phyloP scores from a whole-genome alignment of 2,797 vertebrate species.

The Macropodus opercularis region DNA sequence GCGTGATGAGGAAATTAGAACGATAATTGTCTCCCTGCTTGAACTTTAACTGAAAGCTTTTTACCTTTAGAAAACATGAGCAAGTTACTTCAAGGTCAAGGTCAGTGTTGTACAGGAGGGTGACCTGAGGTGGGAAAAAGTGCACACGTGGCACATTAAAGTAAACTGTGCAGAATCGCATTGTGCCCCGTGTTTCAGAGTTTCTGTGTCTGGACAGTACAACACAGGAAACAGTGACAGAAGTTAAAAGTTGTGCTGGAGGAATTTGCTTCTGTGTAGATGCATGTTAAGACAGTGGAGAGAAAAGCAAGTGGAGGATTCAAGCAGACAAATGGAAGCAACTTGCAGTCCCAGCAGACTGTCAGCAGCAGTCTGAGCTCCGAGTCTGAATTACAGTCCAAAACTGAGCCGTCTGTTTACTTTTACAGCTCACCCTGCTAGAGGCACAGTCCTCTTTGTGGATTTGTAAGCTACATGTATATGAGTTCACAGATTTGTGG shows the following conservation, averaged over 20 bases:
- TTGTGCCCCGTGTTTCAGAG: no score
- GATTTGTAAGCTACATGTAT: conserved; percentile 50
- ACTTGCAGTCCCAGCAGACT: conserved; percentile 43
- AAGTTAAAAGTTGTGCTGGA: conserved; percentile 42
- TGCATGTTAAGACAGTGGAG: conserved; percentile 45
- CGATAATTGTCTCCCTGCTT: conserved; percentile 25
- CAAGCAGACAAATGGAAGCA: conserved; percentile 61
- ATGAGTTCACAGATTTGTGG: conserved; percentile 55
- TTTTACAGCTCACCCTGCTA: conserved; percentile 35
- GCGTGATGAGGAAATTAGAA: conserved; percentile 24
- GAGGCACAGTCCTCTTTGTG: conserved; percentile 48
- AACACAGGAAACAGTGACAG: conserved; percentile 20
- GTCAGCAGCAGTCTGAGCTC: conserved; percentile 58
- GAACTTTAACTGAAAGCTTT: conserved; percentile 4
- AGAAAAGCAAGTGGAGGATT: conserved; percentile 34
- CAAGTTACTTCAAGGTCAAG: background rate
- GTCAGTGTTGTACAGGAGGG: background rate
- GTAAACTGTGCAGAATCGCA: background rate
- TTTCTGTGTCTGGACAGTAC: conserved; percentile 26
- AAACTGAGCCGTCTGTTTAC: conserved; percentile 56
- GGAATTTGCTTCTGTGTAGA: conserved; percentile 50
- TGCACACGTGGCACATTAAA: background rate
- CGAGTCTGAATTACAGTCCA: conserved; percentile 55
- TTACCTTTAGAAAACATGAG: conserved; percentile 1
- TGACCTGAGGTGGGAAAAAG: conserved; percentile 4